phyloP scores from a whole-genome alignment of 2,888 invertebrate species.

The Dinocampus coccinellae region DNA sequence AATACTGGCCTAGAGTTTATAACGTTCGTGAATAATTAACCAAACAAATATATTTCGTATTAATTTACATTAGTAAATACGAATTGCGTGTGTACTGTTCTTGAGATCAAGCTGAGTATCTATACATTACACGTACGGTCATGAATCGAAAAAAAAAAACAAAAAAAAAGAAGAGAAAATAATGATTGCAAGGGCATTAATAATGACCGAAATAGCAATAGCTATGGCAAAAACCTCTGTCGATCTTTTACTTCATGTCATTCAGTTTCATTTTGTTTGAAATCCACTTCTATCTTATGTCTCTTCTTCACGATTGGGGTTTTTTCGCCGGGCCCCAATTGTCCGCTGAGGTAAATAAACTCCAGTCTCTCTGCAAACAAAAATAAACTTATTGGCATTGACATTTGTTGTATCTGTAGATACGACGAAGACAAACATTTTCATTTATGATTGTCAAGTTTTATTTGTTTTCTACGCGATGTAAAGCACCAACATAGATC shows the following conservation, averaged over 20 bases:
- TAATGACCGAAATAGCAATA: not conserved
- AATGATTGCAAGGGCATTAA: not conserved
- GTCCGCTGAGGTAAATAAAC: slow-evolving; percentile 51
- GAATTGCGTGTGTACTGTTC: not conserved
- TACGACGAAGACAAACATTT: not conserved
- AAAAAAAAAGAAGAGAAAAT: too few relatives aligned
- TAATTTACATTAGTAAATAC: too few relatives aligned
- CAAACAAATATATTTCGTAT: too few relatives aligned
- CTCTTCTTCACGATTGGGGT: slow-evolving; percentile 28
- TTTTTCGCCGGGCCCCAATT: slow-evolving; percentile 54
- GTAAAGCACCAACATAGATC: slow-evolving; percentile 7
- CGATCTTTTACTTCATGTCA: not conserved
- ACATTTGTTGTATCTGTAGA: slow-evolving; percentile 4
- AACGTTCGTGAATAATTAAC: not conserved
- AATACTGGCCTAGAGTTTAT: not conserved
- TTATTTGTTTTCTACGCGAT: slow-evolving; percentile 13
- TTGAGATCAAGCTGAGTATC: too few relatives aligned
- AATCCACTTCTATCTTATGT: not conserved
- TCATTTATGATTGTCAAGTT: not conserved
- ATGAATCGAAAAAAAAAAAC: not conserved
- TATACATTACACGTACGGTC: not conserved
- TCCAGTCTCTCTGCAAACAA: slow-evolving; percentile 53
- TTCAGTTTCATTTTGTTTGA: not conserved
- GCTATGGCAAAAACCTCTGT: not conserved
- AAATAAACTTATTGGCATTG: slow-evolving; percentile 22